Evolutionary conservation across 2,797 vertebrate genomes (phyloP).

Genomic region (Lagocephalus sceleratus): DNA sequence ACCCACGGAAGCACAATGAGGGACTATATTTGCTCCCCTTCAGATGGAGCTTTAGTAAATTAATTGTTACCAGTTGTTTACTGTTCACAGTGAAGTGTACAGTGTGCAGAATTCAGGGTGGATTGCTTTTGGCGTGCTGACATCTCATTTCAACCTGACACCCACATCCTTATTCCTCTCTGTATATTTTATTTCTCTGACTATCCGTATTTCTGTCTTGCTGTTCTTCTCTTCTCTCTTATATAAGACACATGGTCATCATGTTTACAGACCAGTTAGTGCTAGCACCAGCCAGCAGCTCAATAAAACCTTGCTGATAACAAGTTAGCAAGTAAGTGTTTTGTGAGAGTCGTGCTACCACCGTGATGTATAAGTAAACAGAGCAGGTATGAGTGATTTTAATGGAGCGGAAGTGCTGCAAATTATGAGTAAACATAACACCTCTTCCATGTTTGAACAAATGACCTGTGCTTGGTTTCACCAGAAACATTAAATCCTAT

Average conservation of each 20-base stretch:
- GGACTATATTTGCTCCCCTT: constrained; percentile 40
- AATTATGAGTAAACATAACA: neutral
- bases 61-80: constrained; percentile 34
- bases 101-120: constrained; percentile 54
- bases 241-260: constrained; percentile 65
- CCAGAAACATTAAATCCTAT: neutral
- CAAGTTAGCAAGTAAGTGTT: constrained; percentile 29
- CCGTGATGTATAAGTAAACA: no score
- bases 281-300: constrained; percentile 37
- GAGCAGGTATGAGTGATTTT: neutral
- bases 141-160: constrained; percentile 73
- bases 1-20: constrained; percentile 22
- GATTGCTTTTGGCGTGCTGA: constrained; percentile 69
- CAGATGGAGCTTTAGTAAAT: constrained; percentile 42
- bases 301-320: constrained; percentile 21
- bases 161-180: constrained; percentile 66
- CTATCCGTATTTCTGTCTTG: constrained; percentile 23
- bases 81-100: constrained; percentile 42
- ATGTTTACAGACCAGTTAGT: constrained; percentile 49
- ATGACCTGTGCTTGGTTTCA: neutral
- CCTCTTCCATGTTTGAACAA: neutral
- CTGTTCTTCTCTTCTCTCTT: constrained; percentile 41
- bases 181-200: constrained; percentile 43
- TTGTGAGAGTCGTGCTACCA: no score
- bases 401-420: neutral